Base-by-base conservation (phyloP, 53 echinoderm and acorn worm species). In the Echinarachnius parma region DNA sequence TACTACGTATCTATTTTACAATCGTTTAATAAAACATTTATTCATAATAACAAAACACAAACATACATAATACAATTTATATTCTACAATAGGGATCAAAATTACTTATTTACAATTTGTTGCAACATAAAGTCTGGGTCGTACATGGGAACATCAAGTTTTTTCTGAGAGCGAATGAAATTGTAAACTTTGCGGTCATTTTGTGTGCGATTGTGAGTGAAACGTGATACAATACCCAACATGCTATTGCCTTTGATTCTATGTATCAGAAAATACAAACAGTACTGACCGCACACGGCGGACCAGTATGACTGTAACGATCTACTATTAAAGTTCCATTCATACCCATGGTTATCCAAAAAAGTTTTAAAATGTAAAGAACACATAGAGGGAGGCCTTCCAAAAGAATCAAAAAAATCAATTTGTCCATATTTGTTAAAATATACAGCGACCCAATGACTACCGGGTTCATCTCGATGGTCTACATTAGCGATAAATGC, bases 231-330 rank as follows among this genome's bases (percentile, higher is more conserved):
- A 27, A 64, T 64, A 46, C 64, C 46, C 1, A 46, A 14, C 65
- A 46, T 65, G 65, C 29, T 65, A 46, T 65, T 26, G 3, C 65
- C 65, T 29, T 13, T 46, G 27, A 65, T 46, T 8, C 65, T 65
- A 27, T 31, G 28, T 15, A 65, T 46, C n/a, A 65, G 16, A 65
- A n/a, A 65, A 65, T 65, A 65, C 30, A 65, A 28, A 46, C 65
- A 45, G 21, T 65, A 65, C 16, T 65, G 65, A 1, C 65, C 65
- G 8, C 45, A 65, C 20, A 65, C 65, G 4, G 65, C 30, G 5
- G 65, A 65, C 65, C 65, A 65, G 22, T 27, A 27, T 25, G 65
- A 65, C 9, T 65, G 65, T n/a, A 65, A 7, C 1, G 65, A 65
- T 4, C 45, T 14, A 5, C 13, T 24, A 21, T 46, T 65, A 46